These are phyloP conservation scores for Cynopterus brachyotis DNA, from an alignment of 2,113 vertebrate species.

Conservation along the genomic window DNA sequence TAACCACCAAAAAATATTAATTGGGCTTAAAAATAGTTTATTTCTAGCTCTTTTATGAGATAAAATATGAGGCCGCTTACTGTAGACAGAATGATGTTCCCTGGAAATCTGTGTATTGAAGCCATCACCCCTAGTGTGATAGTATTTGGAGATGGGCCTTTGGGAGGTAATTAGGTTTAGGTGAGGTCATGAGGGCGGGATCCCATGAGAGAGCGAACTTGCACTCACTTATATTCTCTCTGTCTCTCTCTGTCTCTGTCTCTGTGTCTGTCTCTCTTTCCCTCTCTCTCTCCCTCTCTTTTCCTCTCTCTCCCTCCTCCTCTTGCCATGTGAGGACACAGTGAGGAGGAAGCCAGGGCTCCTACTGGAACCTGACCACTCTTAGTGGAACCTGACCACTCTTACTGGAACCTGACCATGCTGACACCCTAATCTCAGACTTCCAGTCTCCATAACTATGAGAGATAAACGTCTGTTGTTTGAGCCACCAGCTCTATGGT, in stretches of 20 bases:
- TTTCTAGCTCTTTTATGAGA: neutral
- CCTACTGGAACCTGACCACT: neutral
- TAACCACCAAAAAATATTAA: neutral
- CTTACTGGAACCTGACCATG: neutral
- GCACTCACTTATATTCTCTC: neutral
- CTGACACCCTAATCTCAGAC: neutral
- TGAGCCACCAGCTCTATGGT: neutral
- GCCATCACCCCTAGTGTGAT: neutral
- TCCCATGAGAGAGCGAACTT: neutral
- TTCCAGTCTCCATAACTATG: neutral
- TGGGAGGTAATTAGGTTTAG: neutral
- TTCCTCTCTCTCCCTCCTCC: neutral
- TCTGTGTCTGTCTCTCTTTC: neutral
- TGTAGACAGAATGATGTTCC: neutral
- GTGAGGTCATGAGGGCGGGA: neutral
- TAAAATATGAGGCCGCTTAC: neutral
- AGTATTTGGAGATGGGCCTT: neutral
- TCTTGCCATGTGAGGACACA: neutral
- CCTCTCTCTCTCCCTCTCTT: rapidly evolving
- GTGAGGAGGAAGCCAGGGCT: neutral
- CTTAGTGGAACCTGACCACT: neutral
- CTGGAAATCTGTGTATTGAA: neutral
- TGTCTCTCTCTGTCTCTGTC: too few species aligned
- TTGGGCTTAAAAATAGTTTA: neutral
- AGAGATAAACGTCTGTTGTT: neutral